Percentiles rank a stretch among this genome's conserved stretches.
phyloP scores from a whole-genome alignment of 2,113 vertebrate genomes.

The Pitta sordida region DNA sequence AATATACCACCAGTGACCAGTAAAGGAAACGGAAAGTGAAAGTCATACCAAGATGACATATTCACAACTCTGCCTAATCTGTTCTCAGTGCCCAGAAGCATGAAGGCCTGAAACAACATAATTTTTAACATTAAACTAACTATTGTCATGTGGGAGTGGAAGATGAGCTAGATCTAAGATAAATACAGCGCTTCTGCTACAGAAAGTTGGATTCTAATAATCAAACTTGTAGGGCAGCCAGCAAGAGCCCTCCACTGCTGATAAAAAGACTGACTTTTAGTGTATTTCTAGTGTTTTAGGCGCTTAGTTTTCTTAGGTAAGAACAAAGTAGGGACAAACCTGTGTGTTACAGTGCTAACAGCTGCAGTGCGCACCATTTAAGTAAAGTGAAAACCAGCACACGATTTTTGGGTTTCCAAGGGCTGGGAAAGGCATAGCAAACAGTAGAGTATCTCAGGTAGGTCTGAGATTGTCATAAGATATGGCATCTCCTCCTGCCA shows the following conservation, averaged over 20 bases:
- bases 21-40: slow-evolving; percentile 68
- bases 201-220: slow-evolving; percentile 28
- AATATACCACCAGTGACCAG: slow-evolving; percentile 59
- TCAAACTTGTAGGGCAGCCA: background rate
- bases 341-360: background rate
- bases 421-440: background rate
- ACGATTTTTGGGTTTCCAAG: background rate
- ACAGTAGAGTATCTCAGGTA: too few species aligned
- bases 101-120: slow-evolving; percentile 64
- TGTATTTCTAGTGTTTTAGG: background rate
- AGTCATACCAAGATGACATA: slow-evolving; percentile 63
- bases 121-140: slow-evolving; percentile 70
- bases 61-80: slow-evolving; percentile 60
- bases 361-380: background rate
- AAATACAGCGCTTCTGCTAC: slow-evolving; percentile 48
- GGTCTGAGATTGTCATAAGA: background rate
- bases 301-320: background rate
- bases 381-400: background rate
- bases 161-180: slow-evolving; percentile 51
- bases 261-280: background rate
- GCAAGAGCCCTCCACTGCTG: slow-evolving; percentile 11
- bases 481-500: background rate
- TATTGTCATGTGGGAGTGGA: slow-evolving; percentile 52
- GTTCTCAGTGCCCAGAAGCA: slow-evolving; percentile 55
- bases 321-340: background rate